Percentiles rank a stretch among this genome's conserved stretches.
These are phyloP conservation scores for Sceloporus tristichus DNA, from an alignment of 2,113 vertebrate genomes.

Conservation along the genomic window DNA sequence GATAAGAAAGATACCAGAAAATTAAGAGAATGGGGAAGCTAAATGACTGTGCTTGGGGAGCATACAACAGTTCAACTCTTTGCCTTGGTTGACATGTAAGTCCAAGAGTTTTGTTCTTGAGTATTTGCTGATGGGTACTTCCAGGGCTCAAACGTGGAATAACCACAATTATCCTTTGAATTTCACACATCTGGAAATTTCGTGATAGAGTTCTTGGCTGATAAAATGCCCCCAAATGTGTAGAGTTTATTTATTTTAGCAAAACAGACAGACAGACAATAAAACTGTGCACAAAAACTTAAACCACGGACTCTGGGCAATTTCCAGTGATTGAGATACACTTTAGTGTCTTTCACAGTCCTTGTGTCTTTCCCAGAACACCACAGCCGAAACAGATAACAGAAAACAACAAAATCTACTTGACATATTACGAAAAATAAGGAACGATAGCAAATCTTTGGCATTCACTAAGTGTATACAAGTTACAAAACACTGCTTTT, in stretches of 20 bases:
- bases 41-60: background rate
- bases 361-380: background rate
- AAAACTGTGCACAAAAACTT: background rate
- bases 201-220: background rate
- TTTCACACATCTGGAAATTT: too few relatives aligned
- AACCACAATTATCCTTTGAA: too few relatives aligned
- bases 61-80: too few relatives aligned
- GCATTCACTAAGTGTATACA: background rate
- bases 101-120: too few relatives aligned
- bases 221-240: too few relatives aligned
- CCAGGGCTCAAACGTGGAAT: too few relatives aligned
- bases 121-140: too few relatives aligned
- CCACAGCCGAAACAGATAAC: background rate
- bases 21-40: background rate
- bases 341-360: background rate
- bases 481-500: background rate
- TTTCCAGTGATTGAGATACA: too few relatives aligned
- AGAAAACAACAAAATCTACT: background rate
- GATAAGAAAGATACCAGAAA: background rate
- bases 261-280: background rate
- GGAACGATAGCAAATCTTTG: background rate
- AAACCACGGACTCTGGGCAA: too few relatives aligned
- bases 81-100: too few relatives aligned
- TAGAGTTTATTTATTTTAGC: too few relatives aligned
- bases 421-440: background rate